phyloP scores from a whole-genome alignment of 2,113 vertebrate species.

The Sylvietta virens region DNA sequence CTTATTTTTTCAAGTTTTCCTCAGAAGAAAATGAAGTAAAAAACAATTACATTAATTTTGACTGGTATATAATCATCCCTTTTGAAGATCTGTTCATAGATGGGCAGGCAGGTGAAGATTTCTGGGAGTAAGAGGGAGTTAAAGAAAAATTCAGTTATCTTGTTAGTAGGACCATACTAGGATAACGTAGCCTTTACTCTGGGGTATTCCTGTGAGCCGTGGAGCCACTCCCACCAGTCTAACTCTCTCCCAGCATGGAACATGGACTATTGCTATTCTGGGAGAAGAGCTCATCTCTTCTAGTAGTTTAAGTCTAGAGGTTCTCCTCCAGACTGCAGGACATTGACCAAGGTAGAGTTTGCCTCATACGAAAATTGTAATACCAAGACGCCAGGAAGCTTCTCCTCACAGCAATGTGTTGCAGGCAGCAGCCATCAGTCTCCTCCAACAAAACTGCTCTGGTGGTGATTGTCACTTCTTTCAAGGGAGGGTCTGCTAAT shows the following conservation, averaged over 20 bases:
- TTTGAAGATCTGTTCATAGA: not conserved
- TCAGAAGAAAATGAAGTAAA: not conserved
- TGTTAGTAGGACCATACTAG: not conserved
- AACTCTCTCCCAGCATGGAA: not conserved
- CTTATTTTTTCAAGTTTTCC: not conserved
- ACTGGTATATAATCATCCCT: not conserved
- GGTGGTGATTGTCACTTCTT: fast-evolving
- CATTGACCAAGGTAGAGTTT: not conserved
- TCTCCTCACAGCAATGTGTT: not conserved
- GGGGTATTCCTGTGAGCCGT: not conserved
- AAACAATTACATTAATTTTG: not conserved
- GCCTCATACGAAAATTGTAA: not conserved
- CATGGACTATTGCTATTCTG: not conserved
- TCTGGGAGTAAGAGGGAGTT: not conserved
- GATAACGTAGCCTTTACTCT: not conserved
- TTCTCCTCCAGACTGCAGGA: not conserved
- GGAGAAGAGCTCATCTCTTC: not conserved
- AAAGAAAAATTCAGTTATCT: not conserved
- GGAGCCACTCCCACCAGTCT: not conserved
- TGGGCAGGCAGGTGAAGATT: not conserved
- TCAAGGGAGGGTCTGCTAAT: not conserved
- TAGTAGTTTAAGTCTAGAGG: not conserved
- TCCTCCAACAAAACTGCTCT: not conserved
- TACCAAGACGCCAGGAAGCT: not conserved
- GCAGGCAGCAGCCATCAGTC: not conserved